Conservation (phyloP, 1,140 invertebrate species). For the Dreissena polymorpha region DNA sequence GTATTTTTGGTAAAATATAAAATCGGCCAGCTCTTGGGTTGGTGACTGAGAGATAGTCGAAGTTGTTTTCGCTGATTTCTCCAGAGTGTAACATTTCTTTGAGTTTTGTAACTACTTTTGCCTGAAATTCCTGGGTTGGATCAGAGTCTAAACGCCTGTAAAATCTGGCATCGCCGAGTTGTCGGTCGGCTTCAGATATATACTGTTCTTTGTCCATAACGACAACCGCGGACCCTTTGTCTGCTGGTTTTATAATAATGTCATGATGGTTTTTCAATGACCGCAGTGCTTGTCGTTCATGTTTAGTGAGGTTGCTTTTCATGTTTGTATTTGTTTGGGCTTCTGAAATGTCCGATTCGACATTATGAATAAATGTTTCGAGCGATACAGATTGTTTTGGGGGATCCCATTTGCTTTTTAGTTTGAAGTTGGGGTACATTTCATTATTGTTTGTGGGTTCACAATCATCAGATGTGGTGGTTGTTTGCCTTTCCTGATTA, state of each 20-base stretch:
- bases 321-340: too few relatives aligned
- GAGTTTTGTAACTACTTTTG: not conserved
- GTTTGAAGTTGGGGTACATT: too few relatives aligned
- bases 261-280: too few relatives aligned
- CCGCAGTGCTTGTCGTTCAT: too few relatives aligned
- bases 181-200: not conserved
- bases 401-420: too few relatives aligned
- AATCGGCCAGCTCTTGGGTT: conserved; percentile 16
- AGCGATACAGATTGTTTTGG: too few relatives aligned
- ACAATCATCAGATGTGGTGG: too few relatives aligned
- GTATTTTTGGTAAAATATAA: conserved; percentile 48
- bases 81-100: not conserved
- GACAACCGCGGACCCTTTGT: not conserved
- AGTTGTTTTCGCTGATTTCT: not conserved
- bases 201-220: not conserved
- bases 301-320: too few relatives aligned
- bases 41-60: not conserved
- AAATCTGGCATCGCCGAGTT: not conserved
- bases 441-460: too few relatives aligned
- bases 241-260: not conserved
- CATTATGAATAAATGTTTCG: too few relatives aligned
- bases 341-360: too few relatives aligned
- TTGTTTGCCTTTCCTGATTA: too few relatives aligned
- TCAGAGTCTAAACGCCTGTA: not conserved
- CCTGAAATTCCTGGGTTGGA: not conserved